Base-by-base conservation (phyloP, 2,113 vertebrate genomes). In the Danionella cerebrum region DNA sequence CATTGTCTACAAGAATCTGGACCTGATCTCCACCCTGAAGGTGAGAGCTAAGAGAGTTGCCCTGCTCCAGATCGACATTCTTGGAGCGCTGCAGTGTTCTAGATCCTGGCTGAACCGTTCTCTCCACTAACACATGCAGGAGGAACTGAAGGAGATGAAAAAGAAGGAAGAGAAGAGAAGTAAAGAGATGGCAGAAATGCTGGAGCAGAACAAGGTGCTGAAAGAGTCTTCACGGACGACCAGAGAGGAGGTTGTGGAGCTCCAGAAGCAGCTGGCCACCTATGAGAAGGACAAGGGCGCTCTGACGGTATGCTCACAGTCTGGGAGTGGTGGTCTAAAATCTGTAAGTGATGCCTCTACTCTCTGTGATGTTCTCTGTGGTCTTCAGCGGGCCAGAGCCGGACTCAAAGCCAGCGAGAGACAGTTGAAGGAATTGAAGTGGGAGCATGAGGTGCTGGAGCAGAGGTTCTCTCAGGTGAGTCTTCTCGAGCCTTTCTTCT, bases 401-500 rank as follows among this genome's bases (percentile, higher is more conserved):
- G 83, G 67, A 5, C 70, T 91, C 74, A 93, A 84, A 71, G 55
- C 89, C 2, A 67, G 80, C 0, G 86, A 88, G 51, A 90, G 90
- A 36, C 84, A 90, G 0, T 73, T 92, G 53, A 87, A 86, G 63
- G 87, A 89, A 13, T 80, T 93, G n/a, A 88, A 84, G 73, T 88
- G 82, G 84, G 89, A 95, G 3, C 80, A 89, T 0, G 89, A 93
- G 41, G 83, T 90, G 9, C 76, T 98, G 73, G 86, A 91, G 73
- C 89, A 94, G 73, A 87, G 84, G 8, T 93, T 97, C 66, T 57
- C 53, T 9, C 83, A 91, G 92, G 96, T 97, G 69, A 82, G n/a
- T n/a, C n/a, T n/a, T 33, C 21, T 9, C 80, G 33, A 27, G 19
- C 9, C 10, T 7, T 24, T 33, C 9, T 3, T 33, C 3, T 33